Evolutionary conservation across 1,140 invertebrate genomes (phyloP).

Genomic region (Pachypeltis micranthus): DNA sequence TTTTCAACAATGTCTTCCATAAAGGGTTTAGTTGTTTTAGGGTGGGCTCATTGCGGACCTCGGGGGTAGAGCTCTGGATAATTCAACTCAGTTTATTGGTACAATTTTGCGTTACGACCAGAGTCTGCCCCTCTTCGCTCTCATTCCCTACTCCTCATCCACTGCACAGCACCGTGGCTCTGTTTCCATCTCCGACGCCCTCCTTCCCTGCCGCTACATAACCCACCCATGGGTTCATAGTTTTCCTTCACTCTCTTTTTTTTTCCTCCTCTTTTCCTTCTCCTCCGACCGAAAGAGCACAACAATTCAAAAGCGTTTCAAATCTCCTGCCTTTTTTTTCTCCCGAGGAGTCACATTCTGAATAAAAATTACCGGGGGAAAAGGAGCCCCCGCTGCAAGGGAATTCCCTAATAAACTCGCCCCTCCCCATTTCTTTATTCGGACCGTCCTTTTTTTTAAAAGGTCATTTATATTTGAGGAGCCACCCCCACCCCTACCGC

Average conservation of each 20-base stretch:
- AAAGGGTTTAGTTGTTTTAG: slow-evolving; percentile 17
- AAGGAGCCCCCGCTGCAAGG: slow-evolving; percentile 12
- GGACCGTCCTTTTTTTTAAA: slow-evolving; percentile 7
- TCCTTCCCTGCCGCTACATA: neutral
- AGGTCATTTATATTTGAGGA: slow-evolving; percentile 17
- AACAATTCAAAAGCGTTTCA: slow-evolving; percentile 17
- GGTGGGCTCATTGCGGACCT: slow-evolving; percentile 13
- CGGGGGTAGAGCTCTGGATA: slow-evolving; percentile 10
- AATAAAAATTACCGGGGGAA: slow-evolving; percentile 16
- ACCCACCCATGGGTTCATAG: neutral
- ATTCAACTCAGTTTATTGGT: slow-evolving; percentile 16
- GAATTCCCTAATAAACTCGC: slow-evolving; percentile 17
- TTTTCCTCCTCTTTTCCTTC: neutral
- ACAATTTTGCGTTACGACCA: slow-evolving; percentile 16
- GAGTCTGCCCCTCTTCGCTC: neutral
- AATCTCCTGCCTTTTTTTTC: slow-evolving; percentile 1
- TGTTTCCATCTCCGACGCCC: too few relatives aligned
- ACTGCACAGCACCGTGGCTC: too few relatives aligned
- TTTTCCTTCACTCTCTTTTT: neutral
- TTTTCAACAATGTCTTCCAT: slow-evolving; percentile 17
- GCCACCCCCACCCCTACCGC: neutral
- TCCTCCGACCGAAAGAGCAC: neutral
- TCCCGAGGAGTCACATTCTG: slow-evolving; percentile 11
- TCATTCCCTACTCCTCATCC: too few relatives aligned
- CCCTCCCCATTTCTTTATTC: slow-evolving; percentile 15